Conservation (phyloP, 30 jellyfish, hydroid and myxozoan genomes). For the Cassiopea xamachana region DNA sequence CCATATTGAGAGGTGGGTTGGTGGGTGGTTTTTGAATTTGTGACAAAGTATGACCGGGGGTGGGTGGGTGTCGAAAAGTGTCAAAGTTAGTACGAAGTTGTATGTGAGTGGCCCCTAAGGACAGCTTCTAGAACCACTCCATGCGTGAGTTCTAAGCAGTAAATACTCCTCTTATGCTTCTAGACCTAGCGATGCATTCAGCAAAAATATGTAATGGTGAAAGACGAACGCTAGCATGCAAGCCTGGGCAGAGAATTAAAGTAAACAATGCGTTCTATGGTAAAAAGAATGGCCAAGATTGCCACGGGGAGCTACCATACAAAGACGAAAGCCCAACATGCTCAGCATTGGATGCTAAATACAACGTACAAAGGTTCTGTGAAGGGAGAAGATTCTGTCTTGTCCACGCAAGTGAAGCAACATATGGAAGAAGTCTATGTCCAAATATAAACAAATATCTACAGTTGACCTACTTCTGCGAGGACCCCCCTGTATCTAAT, state of each 20-base stretch:
- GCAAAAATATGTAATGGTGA: conserved; percentile 94
- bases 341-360: conserved; percentile 96
- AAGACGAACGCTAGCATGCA: conserved; percentile 82
- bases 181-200: conserved; percentile 74
- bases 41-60: too few species aligned
- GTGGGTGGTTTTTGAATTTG: too few species aligned
- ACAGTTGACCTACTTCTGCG: conserved; percentile 83
- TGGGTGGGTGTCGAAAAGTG: too few species aligned
- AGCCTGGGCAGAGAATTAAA: conserved; percentile 79
- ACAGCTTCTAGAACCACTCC: too few species aligned
- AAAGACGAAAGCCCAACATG: conserved; percentile 98
- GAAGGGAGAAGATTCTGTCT: conserved; percentile 89
- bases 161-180: neutral
- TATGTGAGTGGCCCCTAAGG: neutral
- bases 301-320: conserved; percentile 86
- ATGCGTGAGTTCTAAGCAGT: too few species aligned
- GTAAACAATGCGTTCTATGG: conserved; percentile 95
- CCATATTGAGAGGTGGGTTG: too few species aligned
- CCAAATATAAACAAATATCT: conserved; percentile 93
- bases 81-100: too few species aligned
- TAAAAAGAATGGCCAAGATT: conserved; percentile 92
- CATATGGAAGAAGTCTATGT: conserved; percentile 90
- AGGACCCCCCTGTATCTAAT: conserved; percentile 65
- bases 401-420: conserved; percentile 90
- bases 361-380: conserved; percentile 85